These are phyloP conservation scores for Halcyon senegalensis DNA, from an alignment of 2,113 vertebrate genomes.

Conservation along the genomic window DNA sequence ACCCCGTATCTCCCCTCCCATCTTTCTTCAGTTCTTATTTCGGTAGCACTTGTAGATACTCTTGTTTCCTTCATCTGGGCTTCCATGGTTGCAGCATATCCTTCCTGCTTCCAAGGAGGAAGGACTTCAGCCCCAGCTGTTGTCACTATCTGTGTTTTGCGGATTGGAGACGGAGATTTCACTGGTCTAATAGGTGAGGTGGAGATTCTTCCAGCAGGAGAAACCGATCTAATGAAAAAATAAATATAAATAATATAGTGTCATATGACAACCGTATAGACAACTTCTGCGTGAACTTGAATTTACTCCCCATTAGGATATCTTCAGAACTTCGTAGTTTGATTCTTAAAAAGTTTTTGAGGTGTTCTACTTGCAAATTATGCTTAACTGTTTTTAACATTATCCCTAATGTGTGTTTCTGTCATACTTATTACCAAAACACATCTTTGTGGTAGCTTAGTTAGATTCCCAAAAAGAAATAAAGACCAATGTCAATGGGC, in stretches of 20 bases:
- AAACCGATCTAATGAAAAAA: conserved; percentile 82
- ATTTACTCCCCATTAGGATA: background rate
- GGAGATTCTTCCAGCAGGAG: conserved; percentile 87
- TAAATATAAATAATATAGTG: background rate
- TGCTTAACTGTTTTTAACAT: background rate
- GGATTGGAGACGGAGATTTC: conserved; percentile 86
- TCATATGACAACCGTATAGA: background rate
- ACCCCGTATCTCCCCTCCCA: conserved; percentile 82
- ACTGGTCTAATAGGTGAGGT: conserved; percentile 92
- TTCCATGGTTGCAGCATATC: conserved; percentile 76
- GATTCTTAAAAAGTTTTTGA: background rate
- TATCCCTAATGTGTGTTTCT: background rate
- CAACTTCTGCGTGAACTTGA: background rate
- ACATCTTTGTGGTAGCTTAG: background rate
- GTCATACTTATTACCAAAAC: background rate
- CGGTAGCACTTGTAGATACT: conserved; percentile 76
- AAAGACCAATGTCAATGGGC: background rate
- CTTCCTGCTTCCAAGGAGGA: conserved; percentile 95
- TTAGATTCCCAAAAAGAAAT: background rate
- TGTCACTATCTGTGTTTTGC: conserved; percentile 75
- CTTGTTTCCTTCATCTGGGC: conserved; percentile 79
- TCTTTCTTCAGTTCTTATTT: conserved; percentile 83
- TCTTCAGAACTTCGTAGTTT: background rate
- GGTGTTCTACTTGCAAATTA: background rate
- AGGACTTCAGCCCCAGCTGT: conserved; percentile 81